phyloP scores from a whole-genome alignment of 2,888 invertebrate species.

The Caenorhabditis uteleia region DNA sequence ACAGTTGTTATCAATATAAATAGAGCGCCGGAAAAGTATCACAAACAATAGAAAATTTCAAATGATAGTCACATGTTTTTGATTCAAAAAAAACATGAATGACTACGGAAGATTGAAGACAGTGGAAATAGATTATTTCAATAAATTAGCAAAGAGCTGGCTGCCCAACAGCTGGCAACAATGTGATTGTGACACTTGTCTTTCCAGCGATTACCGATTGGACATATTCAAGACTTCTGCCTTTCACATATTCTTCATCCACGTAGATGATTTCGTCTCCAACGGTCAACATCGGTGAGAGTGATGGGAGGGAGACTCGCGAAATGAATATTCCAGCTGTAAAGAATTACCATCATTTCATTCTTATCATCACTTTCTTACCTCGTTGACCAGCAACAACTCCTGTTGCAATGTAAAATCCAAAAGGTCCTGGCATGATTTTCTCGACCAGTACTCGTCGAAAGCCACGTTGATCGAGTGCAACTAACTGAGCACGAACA shows the following conservation, averaged over 20 bases:
- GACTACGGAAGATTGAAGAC: constrained; percentile 4
- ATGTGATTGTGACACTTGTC: constrained; percentile 51
- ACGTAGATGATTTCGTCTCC: constrained; percentile 63
- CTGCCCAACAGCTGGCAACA: constrained; percentile 52
- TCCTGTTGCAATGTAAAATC: constrained; percentile 62
- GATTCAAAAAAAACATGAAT: neutral
- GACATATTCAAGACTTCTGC: constrained; percentile 53
- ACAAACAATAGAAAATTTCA: neutral
- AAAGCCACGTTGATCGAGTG: constrained; percentile 55
- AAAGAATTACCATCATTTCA: constrained; percentile 7
- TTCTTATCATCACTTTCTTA: constrained; percentile 3
- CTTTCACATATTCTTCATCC: constrained; percentile 56
- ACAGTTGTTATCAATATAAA: no score
- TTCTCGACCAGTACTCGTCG: constrained; percentile 55
- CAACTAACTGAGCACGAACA: constrained; percentile 53
- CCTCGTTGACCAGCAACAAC: constrained; percentile 56
- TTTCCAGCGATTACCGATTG: constrained; percentile 58
- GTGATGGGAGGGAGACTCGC: constrained; percentile 53
- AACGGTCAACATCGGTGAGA: constrained; percentile 56
- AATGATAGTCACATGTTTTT: no score
- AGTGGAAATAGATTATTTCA: neutral
- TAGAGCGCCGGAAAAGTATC: no score
- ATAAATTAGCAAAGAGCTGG: constrained; percentile 42
- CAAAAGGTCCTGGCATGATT: constrained; percentile 60
- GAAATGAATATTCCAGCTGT: constrained; percentile 62